Base-by-base conservation (phyloP, 2,113 vertebrate species). In the Plotosus lineatus region DNA sequence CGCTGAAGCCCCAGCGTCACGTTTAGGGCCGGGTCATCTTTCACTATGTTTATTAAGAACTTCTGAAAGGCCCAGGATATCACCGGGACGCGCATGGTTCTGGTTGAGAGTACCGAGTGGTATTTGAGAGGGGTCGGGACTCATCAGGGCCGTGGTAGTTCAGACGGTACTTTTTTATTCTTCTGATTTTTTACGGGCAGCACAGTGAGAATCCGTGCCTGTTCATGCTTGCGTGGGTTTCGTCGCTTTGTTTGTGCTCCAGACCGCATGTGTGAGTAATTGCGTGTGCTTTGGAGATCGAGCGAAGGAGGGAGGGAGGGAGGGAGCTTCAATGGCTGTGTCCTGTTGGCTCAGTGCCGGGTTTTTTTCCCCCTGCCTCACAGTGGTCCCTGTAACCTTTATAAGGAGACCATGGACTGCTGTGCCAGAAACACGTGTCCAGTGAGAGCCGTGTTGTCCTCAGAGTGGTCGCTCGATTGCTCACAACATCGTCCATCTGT, bases 231-330 rank as follows among this genome's bases (percentile, higher is more conserved):
- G 80, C 40, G 60, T 75, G 72, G 72, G 80, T 81, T 75, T n/a
- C 72, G 48, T 58, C 4, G 61, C 61, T 56, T 68, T 82, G 80
- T 69, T 82, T 77, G 26, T 33, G 73, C 80, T 44, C 50, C 42
- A 80, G 65, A 80, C 80, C 48, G 58, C 50, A 76, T 82, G 73
- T 82, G 73, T 77, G 80, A 77, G 80, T 82, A 76, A 82, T 82
- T 82, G 80, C 61, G 53, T 69, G 80, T 58, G 73, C 73, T 76
- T 42, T 26, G 12, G 46, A 66, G 72, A 44, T 23, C 19, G 58
- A 75, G 60, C 15, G 75, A 60, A 36, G 36, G 73, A 48, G 26
- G 6, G 60, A 51, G 26, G 56, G 75, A 66, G 42, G 21, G 50
- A 26, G 33, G 46, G 28, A 55, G 50, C 19, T 48, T 76, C 58